A percentile compares a stretch with the other conserved stretches of the same genome.
phyloP scores from a whole-genome alignment of 2,888 invertebrate genomes.

The Sthenelais limicola region DNA sequence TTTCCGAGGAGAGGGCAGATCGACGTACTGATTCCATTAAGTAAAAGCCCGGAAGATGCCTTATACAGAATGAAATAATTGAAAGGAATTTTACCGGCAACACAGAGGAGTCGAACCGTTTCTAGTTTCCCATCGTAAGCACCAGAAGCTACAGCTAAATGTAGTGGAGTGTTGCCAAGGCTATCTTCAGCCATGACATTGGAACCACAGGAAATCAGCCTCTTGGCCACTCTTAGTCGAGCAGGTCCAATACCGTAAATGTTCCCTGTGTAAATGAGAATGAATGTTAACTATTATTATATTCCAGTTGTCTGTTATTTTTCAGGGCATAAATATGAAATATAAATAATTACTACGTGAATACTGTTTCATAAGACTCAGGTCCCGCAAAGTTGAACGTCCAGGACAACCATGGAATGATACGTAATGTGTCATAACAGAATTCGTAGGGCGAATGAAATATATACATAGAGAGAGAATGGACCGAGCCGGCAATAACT shows the following conservation, averaged over 20 bases:
- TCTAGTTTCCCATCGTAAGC: neutral
- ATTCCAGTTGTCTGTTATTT: neutral
- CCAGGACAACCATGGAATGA: too few species aligned
- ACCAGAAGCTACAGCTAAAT: neutral
- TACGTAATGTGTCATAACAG: too few species aligned
- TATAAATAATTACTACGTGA: too few species aligned
- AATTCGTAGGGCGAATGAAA: too few species aligned
- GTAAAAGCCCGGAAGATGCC: too few species aligned
- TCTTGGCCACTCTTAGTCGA: constrained; percentile 2
- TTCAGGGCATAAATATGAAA: too few species aligned
- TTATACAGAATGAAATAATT: neutral
- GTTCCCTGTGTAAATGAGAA: neutral
- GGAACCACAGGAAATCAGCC: constrained; percentile 17
- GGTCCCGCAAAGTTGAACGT: too few species aligned
- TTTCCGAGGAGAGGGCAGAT: too few species aligned
- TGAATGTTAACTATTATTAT: neutral
- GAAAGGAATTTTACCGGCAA: neutral
- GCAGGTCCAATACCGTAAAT: neutral
- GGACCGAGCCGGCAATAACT: too few species aligned
- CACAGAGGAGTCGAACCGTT: neutral
- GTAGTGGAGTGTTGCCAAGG: constrained; percentile 1
- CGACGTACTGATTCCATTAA: too few species aligned
- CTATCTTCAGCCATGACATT: neutral
- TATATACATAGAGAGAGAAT: too few species aligned
- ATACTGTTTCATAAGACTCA: too few species aligned